phyloP scores from a whole-genome alignment of 1,140 invertebrate species.

The Drosophila simulans region DNA sequence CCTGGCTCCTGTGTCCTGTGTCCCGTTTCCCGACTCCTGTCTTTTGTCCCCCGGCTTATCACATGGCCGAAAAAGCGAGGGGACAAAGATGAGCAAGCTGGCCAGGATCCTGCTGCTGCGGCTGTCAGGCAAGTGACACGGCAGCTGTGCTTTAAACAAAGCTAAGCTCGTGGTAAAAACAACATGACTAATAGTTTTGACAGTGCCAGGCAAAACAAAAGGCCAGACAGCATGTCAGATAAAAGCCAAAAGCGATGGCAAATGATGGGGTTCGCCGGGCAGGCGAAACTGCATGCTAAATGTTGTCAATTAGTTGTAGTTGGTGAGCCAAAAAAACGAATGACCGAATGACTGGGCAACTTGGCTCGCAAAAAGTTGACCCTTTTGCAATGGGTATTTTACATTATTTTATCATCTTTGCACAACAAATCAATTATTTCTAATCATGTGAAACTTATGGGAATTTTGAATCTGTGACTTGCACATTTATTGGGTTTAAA shows the following conservation, averaged over 20 bases:
- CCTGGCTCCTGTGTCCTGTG: conserved; percentile 11
- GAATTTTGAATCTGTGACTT: conserved; percentile 9
- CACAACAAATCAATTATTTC: conserved; percentile 23
- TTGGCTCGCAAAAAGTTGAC: conserved; percentile 18
- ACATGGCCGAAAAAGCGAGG: conserved; percentile 43
- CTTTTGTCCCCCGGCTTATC: conserved; percentile 53
- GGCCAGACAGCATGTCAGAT: conserved; percentile 73
- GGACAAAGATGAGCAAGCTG: conserved; percentile 34
- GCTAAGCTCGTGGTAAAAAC: conserved; percentile 35
- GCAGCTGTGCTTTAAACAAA: conserved; percentile 72
- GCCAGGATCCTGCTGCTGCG: conserved; percentile 24
- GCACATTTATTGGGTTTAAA: conserved; percentile 1
- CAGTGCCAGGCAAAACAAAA: conserved; percentile 66
- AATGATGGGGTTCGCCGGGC: conserved; percentile 21
- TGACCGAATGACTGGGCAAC: conserved; percentile 45
- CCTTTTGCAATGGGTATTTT: conserved; percentile 17
- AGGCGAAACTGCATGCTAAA: conserved; percentile 51
- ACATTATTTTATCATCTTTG: conserved; percentile 1
- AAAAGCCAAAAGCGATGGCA: conserved; percentile 70
- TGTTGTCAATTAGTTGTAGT: conserved; percentile 75
- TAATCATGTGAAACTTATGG: conserved; percentile 13
- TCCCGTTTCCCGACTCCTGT: conserved; percentile 17
- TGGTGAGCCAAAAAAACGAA: conserved; percentile 47
- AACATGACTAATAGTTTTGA: conserved; percentile 79
- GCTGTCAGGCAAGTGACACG: conserved; percentile 57